Percentiles rank a stretch among this genome's conserved stretches.
Evolutionary conservation across 2,797 vertebrate genomes (phyloP).

Genomic region (Argentina silus): DNA sequence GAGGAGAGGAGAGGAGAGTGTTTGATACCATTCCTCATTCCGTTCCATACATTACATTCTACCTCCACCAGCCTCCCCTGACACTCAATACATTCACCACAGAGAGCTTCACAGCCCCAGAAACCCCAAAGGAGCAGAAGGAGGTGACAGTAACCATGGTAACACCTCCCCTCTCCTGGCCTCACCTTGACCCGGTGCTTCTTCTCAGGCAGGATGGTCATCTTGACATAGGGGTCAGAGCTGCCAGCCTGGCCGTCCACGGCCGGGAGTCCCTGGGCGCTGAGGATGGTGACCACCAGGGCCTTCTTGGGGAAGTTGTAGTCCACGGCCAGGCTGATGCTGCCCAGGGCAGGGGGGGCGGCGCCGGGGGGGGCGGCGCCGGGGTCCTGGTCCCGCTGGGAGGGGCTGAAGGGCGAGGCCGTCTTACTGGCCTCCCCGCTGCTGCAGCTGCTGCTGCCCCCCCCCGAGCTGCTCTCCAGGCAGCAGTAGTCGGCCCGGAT

Average conservation of each 20-base stretch:
- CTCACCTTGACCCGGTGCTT: conserved; percentile 96
- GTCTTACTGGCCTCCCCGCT: too few relatives aligned
- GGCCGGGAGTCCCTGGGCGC: conserved; percentile 88
- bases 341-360: conserved; percentile 71
- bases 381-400: too few relatives aligned
- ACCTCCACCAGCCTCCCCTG: too few relatives aligned
- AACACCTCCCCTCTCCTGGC: too few relatives aligned
- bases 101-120: too few relatives aligned
- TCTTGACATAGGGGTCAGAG: conserved; percentile 95
- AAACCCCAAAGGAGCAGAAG: too few relatives aligned
- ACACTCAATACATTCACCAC: too few relatives aligned
- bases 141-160: too few relatives aligned
- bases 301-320: conserved; percentile 99
- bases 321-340: conserved; percentile 90
- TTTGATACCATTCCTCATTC: too few relatives aligned
- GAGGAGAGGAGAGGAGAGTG: too few relatives aligned
- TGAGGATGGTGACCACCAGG: conserved; percentile 92
- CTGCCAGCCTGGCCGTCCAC: conserved; percentile 89
- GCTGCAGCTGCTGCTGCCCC: too few relatives aligned
- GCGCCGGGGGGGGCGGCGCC: conserved; percentile 69
- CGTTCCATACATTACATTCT: too few relatives aligned
- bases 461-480: conserved; percentile 85
- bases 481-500: conserved; percentile 85
- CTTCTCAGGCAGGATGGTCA: conserved; percentile 96
- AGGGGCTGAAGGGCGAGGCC: conserved; percentile 85